Base-by-base conservation (phyloP, 1,140 invertebrate genomes). In the Notospermus geniculatus region DNA sequence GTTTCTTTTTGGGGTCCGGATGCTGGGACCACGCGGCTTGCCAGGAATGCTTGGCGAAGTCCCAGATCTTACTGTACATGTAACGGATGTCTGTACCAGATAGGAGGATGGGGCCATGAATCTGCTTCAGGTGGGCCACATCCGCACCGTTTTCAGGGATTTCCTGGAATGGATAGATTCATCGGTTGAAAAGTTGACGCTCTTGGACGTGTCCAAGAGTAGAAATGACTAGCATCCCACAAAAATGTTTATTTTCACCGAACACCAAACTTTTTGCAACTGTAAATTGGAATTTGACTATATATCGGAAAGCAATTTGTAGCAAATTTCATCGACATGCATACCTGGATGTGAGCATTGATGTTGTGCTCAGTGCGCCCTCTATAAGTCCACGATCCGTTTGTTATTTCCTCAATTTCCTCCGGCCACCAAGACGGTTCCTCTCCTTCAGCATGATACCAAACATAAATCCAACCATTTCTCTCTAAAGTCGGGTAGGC, bases 71-170 rank as follows among this genome's bases (percentile, higher is more conserved):
- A 56, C 57, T 73, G 71, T 60, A 83, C 55, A 79, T 77, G 43
- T 72, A 80, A 68, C 61, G 72, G 28, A 85, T 74, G 56, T 84
- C 79, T 1, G 83, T 75, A 29, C 87, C 85, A 27, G 84, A 68
- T 39, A 91, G 68, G 68, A 89, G 76, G 32, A 83, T 73, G 22
- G 86, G 79, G 27, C 84, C 85, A 68, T 95, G 92, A 0, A 95
- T 84, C 0, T 87, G 73, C 7, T 41, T 85, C 13, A 96, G 81
- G 75, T 95, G 93, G 0, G 88, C 87, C 1, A 89, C 82, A 74
- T 96, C 93, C 0, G 91, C 90, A 0, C 91, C 93, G 71, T 96
- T 96, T 79, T 95, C 92, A 0, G 92, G 91, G 45, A 95, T 91
- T 72, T 95, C 93, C 89, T 95, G 75, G 11, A 71, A 65, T n/a